Base-by-base conservation (phyloP, 2,113 vertebrate species). In the Balaenoptera acutorostrata region DNA sequence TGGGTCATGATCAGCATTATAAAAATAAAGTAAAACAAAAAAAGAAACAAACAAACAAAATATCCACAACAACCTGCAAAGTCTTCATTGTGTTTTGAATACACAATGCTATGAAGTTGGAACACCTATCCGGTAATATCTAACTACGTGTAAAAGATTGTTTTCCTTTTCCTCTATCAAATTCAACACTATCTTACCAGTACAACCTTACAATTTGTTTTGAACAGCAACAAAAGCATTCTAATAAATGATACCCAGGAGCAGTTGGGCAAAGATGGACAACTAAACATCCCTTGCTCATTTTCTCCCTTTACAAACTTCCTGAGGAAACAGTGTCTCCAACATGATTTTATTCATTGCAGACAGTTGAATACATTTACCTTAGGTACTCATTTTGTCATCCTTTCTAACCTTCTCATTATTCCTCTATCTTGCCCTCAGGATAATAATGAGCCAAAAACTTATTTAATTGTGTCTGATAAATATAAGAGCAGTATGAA, bases 341-440 rank as follows among this genome's bases (percentile, higher is more conserved):
- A 63, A 31, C 4, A 33, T 33, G 44, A 94, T 64, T 92, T 61
- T 33, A 85, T 44, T 94, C 66, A 66, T 55, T 95, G 36, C 61
- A 77, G 49, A 96, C 33, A 95, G 41, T 55, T 84, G n/a, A 97
- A 97, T 81, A 90, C 64, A 81, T 97, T 97, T 85, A 96, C 55
- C 36, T 77, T 55, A 75, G 57, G 49, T 85, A 41, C 14, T 78
- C 75, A 96, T 88, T 91, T 89, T 95, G 33, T 85, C 5, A 0
- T 86, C 23, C 41, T 90, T 96, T 96, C n/a, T 97, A 97, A 93
- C 25, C n/a, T 95, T 93, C 72, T 97, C 93, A 91, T 95, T 96
- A 93, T 91, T 97, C 95, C 33, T 84, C 75, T 95, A 1, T 93
- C 81, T 97, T 96, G 36, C 68, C 93, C 77, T 91, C 55, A 86